Percentiles rank a stretch among this genome's conserved stretches.
Evolutionary conservation across 2,797 vertebrate genomes (phyloP).

Genomic region (Urosaurus nigricauda): DNA sequence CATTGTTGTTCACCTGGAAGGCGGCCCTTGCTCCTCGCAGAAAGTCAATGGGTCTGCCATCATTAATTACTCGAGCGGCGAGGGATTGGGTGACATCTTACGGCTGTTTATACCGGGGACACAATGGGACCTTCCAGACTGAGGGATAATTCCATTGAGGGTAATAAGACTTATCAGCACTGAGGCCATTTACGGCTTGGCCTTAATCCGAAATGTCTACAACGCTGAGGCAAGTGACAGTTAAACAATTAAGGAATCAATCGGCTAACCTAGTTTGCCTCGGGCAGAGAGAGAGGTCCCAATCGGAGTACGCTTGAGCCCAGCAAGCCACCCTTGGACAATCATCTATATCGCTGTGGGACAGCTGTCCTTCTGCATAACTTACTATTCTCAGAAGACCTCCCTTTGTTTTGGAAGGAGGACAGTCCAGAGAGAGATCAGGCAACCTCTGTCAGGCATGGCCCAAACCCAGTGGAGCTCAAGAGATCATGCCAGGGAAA

Average conservation of each 20-base stretch:
- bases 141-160: slow-evolving; percentile 47
- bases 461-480: not conserved
- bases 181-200: slow-evolving; percentile 60
- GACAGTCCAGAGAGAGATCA: not conserved
- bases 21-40: not conserved
- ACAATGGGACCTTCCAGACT: slow-evolving; percentile 31
- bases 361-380: not conserved
- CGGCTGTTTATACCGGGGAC: slow-evolving; percentile 38
- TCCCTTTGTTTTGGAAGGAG: not conserved
- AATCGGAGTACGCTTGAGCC: not conserved
- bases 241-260: slow-evolving; percentile 55
- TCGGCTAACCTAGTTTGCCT: slow-evolving; percentile 39
- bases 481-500: not conserved
- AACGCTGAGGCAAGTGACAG: slow-evolving; percentile 47
- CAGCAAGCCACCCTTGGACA: not conserved
- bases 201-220: slow-evolving; percentile 50
- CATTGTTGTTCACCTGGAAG: not conserved
- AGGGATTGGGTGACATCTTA: slow-evolving; percentile 34
- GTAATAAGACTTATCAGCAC: slow-evolving; percentile 56
- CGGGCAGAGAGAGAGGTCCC: slow-evolving; percentile 22
- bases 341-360: not conserved
- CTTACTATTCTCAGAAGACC: not conserved
- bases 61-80: slow-evolving; percentile 45
- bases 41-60: slow-evolving; percentile 28
- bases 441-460: not conserved